phyloP scores from a whole-genome alignment of 2,888 invertebrate genomes.

The Papilio gigon region DNA sequence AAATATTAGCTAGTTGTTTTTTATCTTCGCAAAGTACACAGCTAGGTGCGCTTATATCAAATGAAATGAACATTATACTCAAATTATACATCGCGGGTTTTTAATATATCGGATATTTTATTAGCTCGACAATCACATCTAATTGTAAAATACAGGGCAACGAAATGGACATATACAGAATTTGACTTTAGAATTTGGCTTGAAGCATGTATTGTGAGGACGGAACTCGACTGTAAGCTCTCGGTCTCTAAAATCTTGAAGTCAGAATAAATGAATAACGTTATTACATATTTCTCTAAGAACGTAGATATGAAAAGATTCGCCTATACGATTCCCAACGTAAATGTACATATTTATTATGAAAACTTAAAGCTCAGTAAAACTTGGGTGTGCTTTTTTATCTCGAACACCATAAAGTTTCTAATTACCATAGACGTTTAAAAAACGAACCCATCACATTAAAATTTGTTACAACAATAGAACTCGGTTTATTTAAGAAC shows the following conservation, averaged over 20 bases:
- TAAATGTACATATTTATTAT: conserved; percentile 5
- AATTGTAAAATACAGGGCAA: too few relatives aligned
- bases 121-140: too few relatives aligned
- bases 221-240: too few relatives aligned
- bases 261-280: too few relatives aligned
- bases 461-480: conserved; percentile 50
- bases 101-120: too few relatives aligned
- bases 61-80: conserved; percentile 53
- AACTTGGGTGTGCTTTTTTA: conserved; percentile 22
- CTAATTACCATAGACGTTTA: conserved; percentile 44
- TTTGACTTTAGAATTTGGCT: too few relatives aligned
- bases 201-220: too few relatives aligned
- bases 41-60: conserved; percentile 64
- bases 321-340: too few relatives aligned
- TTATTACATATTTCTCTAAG: background rate
- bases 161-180: too few relatives aligned
- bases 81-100: background rate
- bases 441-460: conserved; percentile 41
- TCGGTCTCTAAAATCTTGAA: too few relatives aligned
- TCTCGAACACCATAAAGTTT: conserved; percentile 16
- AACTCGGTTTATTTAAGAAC: conserved; percentile 44
- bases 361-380: background rate
- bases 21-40: conserved; percentile 59
- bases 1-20: conserved; percentile 63
- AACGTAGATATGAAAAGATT: too few relatives aligned